Base-by-base conservation (phyloP, 1,140 invertebrate genomes). In the Tetragonula clypearis region DNA sequence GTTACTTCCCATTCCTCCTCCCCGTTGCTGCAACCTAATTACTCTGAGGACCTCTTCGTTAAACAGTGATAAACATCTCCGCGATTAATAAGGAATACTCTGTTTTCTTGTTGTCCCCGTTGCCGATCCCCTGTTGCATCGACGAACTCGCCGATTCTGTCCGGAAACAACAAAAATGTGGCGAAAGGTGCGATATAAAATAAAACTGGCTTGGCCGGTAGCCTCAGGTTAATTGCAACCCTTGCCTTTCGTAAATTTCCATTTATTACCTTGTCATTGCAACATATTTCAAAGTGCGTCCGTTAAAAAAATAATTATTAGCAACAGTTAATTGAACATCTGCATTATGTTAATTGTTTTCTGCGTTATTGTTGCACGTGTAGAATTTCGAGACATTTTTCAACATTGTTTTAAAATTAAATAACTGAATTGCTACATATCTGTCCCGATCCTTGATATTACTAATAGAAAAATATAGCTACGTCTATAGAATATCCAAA, bases 41-140 rank as follows among this genome's bases (percentile, higher is more conserved):
- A 86, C 80, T 88, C 74, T 26, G 62, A 4, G 53, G 74, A 75
- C 76, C 66, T 78, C 49, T 79, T 89, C 87, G 74, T 88, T 89
- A 89, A 89, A 72, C 79, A 88, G n/a, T 58, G 88, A 89, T 89
- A 88, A 88, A 71, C 81, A 89, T 89, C 88, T 81, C 30, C 77
- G 21, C 80, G 73, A 89, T 89, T 89, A 88, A 88, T 86, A 88
- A 79, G 80, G 73, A 71, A 86, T 88, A 69, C 76, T 41, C 41
- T 66, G 80, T 77, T 88, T 86, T 72, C 76, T 86, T 58, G 83
- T 11, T 68, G 58, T 49, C 62, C 62, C 60, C 30, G 71, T 65
- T 62, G 58, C 75, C 68, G 78, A 60, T 55, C 30, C 30, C 21
- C 66, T 65, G 26, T 74, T 49, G 78, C 60, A 66, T 55, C 78